phyloP scores from a whole-genome alignment of 2,888 invertebrate species.

The Cheilosia urbana region DNA sequence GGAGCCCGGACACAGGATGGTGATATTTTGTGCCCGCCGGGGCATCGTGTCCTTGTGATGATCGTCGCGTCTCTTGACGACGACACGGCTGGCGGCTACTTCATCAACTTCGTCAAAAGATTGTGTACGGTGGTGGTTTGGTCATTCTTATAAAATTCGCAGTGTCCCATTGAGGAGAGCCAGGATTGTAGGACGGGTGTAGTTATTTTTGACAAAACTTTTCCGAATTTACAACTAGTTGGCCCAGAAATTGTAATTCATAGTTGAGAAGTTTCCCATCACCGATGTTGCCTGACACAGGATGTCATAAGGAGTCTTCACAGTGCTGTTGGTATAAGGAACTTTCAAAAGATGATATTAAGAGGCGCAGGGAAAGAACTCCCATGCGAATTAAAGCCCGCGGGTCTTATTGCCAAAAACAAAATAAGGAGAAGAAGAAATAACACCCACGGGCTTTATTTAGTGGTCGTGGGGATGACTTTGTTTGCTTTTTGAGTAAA shows the following conservation, averaged over 20 bases:
- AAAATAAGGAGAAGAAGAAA: too few species aligned
- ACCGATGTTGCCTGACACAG: background rate
- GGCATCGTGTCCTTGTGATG: constrained; percentile 50
- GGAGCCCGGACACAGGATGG: constrained; percentile 32
- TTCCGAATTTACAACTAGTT: background rate
- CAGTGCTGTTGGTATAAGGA: too few species aligned
- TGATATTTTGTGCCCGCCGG: constrained; percentile 56
- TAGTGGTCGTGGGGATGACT: too few species aligned
- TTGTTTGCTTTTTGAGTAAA: too few species aligned
- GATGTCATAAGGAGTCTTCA: constrained; percentile 1
- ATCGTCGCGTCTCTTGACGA: constrained; percentile 26
- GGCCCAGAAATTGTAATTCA: constrained; percentile 30
- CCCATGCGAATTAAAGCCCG: too few species aligned
- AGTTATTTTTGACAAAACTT: constrained; percentile 34
- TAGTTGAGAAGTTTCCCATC: constrained; percentile 21
- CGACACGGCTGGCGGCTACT: constrained; percentile 36
- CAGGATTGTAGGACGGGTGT: background rate
- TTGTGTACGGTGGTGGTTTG: constrained; percentile 42
- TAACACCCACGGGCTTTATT: too few species aligned
- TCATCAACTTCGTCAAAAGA: constrained; percentile 55
- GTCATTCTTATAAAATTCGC: constrained; percentile 35
- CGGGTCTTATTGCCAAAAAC: too few species aligned
- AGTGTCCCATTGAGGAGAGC: constrained; percentile 18
- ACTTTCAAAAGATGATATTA: too few species aligned
- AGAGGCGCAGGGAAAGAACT: too few species aligned